Percentiles rank a stretch among this genome's conserved stretches.
phyloP scores from a whole-genome alignment of 2,888 invertebrate species.

The Brachylomia viminalis region DNA sequence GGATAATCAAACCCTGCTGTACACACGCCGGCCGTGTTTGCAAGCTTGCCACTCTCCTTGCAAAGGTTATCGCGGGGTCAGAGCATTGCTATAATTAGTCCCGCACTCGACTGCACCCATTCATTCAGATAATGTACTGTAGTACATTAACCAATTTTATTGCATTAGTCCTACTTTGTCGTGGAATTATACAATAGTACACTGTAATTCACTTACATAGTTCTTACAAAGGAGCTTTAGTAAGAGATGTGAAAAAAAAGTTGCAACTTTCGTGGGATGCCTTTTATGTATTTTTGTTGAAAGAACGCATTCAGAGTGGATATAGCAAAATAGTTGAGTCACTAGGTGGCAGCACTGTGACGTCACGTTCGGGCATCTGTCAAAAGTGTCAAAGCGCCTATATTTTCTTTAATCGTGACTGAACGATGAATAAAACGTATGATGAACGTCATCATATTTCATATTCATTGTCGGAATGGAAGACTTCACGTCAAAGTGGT shows the following conservation, averaged over 20 bases:
- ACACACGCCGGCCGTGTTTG: constrained; percentile 45
- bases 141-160: too few species aligned
- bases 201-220: constrained; percentile 27
- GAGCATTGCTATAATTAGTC: constrained; percentile 80
- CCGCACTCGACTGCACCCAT: constrained; percentile 73
- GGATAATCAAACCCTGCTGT: constrained; percentile 39
- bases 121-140: constrained; percentile 70
- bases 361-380: too few species aligned
- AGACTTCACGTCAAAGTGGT: too few species aligned
- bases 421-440: background rate
- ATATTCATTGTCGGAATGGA: too few species aligned
- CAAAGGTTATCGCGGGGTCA: constrained; percentile 78
- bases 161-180: too few species aligned
- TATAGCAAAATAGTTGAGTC: background rate
- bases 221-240: constrained; percentile 46
- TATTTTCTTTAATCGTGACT: too few species aligned
- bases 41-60: constrained; percentile 59
- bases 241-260: constrained; percentile 13
- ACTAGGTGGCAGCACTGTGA: too few species aligned
- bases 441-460: too few species aligned
- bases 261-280: background rate
- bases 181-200: too few species aligned
- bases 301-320: background rate
- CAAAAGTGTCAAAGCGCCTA: too few species aligned
- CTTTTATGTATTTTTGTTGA: background rate